Evolutionary conservation across 2,888 invertebrate species (phyloP), one percentile per base, ranked within the genome.

Genomic region (Ectemnius continuus): DNA sequence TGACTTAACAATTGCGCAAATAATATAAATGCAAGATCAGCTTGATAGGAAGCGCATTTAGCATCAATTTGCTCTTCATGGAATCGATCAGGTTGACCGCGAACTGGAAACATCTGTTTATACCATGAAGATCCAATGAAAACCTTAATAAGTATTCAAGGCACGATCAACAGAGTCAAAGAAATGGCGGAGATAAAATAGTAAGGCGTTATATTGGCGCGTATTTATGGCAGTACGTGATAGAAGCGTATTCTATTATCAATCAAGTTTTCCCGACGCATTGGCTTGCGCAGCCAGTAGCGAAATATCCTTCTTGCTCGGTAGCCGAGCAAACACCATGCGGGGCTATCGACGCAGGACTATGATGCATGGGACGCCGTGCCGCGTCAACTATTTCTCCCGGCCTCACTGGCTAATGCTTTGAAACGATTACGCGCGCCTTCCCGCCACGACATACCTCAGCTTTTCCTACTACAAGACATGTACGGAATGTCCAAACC

Each of bases 241-340:
- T 61, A 71, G 78, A 76, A 78, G 78, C 79, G 74, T 88, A 88
- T 85, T 87, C 84, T 80, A 86, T 88, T 88, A 88, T 89, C 87
- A 89, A 89, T 89, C 89, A 89, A 86, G 82, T 82, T 86, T 88
- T 14, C 14, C 14, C 14, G 52, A 5, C 16, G 52, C 52, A 52
- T 52, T 87, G 76, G 75, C 77, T 80, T 84, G 85, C n/a, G 52
- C 83, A 81, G 69, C 75, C 80, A 78, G 83, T 82, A 83, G 85
- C 83, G 78, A 85, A 85, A 84, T 80, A 79, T 70, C 75, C 79
- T 87, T 88, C 83, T 86, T 87, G 84, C 83, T 72, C 79, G 80
- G 80, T 78, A 59, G 67, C 62, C 71, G 79, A 62, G 79, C 80
- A 78, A 84, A 80, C 80, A 79, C 73, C 76, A 73, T 70, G 70